phyloP scores from a whole-genome alignment of 2,797 vertebrate species.

The Anabas testudineus region DNA sequence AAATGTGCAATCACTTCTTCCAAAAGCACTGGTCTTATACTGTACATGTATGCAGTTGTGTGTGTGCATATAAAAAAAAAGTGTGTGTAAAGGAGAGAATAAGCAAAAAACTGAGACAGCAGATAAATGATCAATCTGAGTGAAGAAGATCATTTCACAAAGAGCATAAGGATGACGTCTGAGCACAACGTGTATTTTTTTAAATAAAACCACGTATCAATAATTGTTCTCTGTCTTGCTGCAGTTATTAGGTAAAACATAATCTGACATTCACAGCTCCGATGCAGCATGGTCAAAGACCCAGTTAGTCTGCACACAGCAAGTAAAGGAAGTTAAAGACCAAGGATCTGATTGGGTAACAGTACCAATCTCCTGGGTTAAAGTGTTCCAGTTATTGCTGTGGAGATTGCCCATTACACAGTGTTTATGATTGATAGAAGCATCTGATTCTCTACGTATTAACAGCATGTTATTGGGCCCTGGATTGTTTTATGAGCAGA shows the following conservation, averaged over 20 bases:
- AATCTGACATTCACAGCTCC: conserved; percentile 26
- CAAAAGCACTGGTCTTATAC: neutral
- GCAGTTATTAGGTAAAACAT: conserved; percentile 20
- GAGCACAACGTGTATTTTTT: neutral
- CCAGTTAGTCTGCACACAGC: neutral
- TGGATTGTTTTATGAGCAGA: conserved; percentile 64
- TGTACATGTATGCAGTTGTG: neutral
- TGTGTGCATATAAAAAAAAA: conserved; percentile 2
- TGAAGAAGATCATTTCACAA: conserved; percentile 57
- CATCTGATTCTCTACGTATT: conserved; percentile 72
- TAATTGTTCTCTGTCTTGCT: neutral
- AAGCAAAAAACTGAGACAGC: conserved; percentile 49
- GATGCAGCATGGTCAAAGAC: conserved; percentile 59
- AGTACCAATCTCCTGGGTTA: conserved; percentile 21
- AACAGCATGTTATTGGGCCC: conserved; percentile 47
- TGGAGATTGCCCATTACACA: conserved; percentile 57
- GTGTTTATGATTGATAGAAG: conserved; percentile 78
- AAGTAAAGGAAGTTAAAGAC: conserved; percentile 49
- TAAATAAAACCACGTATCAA: neutral
- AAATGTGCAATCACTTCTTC: neutral
- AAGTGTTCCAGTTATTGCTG: conserved; percentile 50
- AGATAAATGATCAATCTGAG: conserved; percentile 76
- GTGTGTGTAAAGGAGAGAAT: conserved; percentile 17
- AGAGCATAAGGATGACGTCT: conserved; percentile 48
- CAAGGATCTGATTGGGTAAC: conserved; percentile 43